Base-by-base conservation (phyloP, 2,888 invertebrate species). In the Trichogramma dendrolimi region DNA sequence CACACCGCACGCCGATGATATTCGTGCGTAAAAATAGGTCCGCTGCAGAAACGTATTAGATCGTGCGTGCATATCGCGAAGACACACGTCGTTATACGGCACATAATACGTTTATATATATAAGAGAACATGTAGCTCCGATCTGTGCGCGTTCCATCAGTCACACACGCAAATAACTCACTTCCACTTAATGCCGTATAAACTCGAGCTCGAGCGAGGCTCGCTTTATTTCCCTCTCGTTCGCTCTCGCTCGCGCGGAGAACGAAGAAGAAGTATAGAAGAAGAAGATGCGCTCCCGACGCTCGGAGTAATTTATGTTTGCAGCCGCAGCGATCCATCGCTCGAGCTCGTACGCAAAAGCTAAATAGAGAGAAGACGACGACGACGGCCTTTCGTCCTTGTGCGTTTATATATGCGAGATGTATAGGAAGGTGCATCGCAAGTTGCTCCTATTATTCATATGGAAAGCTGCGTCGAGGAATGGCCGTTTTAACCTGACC, bases 91-190 rank as follows among this genome's bases (percentile, higher is more conserved):
- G 57, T 65, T 67, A 67, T 63, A 58, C 63, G 64, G 57, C 56
- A 41, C 62, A 54, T 27, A 27, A 27, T 27, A 27, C 27, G 27
- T 27, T 27, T 27, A 27, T 27, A 27, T 27, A 2, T 27, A 27
- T 27, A 27, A 0, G 2, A 27, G 27, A 27, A 27, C 27, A 27
- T 27, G 27, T 27, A 27, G 27, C 51, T 71, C 73, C 74, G 77
- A 78, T 77, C 77, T 77, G 78, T 27, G 75, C 75, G 73, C 76
- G 75, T 75, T 78, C 77, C 76, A 75, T 79, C 79, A 78, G 75
- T 77, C 77, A 75, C 27, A 27, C 76, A 74, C 78, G 76, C 76
- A 77, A 78, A 78, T 78, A 79, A 79, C 79, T 78, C 77, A 76
- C 74, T 76, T 76, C 76, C 73, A 72, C 73, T 71, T 68, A 67